phyloP scores from a whole-genome alignment of 1,140 invertebrate genomes.

The Eupeodes corollae region DNA sequence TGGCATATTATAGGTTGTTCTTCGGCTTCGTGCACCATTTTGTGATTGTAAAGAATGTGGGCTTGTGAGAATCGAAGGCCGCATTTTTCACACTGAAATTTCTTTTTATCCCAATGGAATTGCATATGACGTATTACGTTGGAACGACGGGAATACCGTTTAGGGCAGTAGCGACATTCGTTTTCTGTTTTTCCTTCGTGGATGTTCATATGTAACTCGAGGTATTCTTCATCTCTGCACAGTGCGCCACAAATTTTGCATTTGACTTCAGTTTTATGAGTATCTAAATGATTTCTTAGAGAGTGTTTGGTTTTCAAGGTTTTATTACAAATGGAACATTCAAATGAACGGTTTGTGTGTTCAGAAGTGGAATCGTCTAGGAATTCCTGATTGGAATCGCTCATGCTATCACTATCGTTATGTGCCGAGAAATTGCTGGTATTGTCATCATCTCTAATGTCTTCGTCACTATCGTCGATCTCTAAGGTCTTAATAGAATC shows the following conservation, averaged over 20 bases:
- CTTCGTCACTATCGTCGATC: too few species aligned
- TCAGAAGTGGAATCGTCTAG: too few species aligned
- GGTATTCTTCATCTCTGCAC: constrained; percentile 10
- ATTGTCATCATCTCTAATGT: too few species aligned
- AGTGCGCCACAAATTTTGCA: constrained; percentile 7
- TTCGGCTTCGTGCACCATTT: constrained; percentile 13
- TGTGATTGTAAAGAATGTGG: constrained; percentile 10
- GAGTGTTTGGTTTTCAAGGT: constrained; percentile 4
- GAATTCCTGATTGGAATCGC: too few species aligned
- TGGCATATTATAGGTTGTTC: constrained; percentile 9
- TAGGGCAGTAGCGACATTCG: constrained; percentile 8
- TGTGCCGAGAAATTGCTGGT: too few species aligned
- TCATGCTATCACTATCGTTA: too few species aligned
- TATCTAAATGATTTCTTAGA: constrained; percentile 4
- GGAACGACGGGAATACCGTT: constrained; percentile 8
- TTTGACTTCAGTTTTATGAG: constrained; percentile 8
- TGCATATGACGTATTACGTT: constrained; percentile 12
- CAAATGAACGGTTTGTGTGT: too few species aligned
- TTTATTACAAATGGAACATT: constrained; percentile 9
- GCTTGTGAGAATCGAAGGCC: constrained; percentile 11
- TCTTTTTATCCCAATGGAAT: constrained; percentile 7
- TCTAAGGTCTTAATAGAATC: too few species aligned
- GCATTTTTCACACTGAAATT: constrained; percentile 13
- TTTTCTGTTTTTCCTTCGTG: constrained; percentile 10
- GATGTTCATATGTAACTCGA: constrained; percentile 10